Conservation (phyloP, 2,113 vertebrate species). For the Typhlomys cinereus region DNA sequence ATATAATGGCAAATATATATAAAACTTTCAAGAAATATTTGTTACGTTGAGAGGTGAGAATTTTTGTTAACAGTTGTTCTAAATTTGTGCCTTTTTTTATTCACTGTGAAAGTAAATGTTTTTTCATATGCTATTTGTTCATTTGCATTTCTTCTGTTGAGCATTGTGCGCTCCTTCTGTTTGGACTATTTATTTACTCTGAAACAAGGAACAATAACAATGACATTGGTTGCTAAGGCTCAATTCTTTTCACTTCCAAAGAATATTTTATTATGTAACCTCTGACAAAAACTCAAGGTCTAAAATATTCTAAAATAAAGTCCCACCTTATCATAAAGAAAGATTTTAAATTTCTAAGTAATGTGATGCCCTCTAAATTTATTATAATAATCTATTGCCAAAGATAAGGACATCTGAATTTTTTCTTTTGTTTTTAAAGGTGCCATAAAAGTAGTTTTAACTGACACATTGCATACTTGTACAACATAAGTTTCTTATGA, state of each 20-base stretch:
- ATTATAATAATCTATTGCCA: conserved; percentile 6
- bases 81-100: conserved; percentile 11
- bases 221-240: neutral
- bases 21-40: neutral
- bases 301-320: conserved; percentile 5
- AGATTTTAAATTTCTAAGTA: neutral
- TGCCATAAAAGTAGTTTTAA: neutral
- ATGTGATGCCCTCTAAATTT: neutral
- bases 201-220: neutral
- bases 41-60: neutral
- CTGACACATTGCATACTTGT: neutral
- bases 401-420: neutral
- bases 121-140: neutral
- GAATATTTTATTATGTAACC: conserved; percentile 3
- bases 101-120: neutral
- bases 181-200: conserved; percentile 33
- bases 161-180: neutral
- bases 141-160: conserved; percentile 33
- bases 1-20: neutral
- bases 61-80: neutral
- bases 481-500: too few species aligned
- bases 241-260: conserved; percentile 7
- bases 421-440: neutral
- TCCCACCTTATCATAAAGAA: neutral
- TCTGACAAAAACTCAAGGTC: neutral